Percentiles rank a stretch among this genome's conserved stretches.
Conservation (phyloP, 2,888 invertebrate species). For the Callyntrura sp. region DNA sequence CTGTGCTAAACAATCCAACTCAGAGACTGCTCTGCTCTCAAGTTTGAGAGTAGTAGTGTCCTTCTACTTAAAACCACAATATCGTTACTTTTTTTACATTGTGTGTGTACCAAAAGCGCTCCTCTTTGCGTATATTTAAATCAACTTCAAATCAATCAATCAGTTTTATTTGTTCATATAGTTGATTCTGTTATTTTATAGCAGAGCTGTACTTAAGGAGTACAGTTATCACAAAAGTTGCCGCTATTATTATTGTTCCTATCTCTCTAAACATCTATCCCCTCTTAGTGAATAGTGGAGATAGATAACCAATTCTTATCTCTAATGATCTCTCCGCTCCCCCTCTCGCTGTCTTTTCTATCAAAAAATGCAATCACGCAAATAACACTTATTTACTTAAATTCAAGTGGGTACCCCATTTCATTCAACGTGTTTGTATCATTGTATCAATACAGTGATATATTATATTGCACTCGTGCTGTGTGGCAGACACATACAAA, state of each 20-base stretch:
- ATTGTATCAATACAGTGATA: too few relatives aligned
- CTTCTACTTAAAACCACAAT: neutral
- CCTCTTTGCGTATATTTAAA: neutral
- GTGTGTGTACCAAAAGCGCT: neutral
- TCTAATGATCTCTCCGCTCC: neutral
- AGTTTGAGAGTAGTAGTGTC: neutral
- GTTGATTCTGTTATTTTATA: constrained; percentile 16
- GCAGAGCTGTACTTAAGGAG: constrained; percentile 18
- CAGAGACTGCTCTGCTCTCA: too few relatives aligned
- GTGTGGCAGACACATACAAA: constrained; percentile 28
- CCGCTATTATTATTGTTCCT: constrained; percentile 16
- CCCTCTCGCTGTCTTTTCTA: constrained; percentile 2
- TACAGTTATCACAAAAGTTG: constrained; percentile 46
- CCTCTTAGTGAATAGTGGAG: constrained; percentile 6
- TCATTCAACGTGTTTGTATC: too few relatives aligned
- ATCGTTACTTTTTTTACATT: neutral
- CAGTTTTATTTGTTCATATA: constrained; percentile 29
- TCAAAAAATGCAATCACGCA: constrained; percentile 44
- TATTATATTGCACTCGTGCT: neutral
- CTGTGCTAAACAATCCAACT: too few relatives aligned
- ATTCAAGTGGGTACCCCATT: constrained; percentile 7
- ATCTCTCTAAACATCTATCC: constrained; percentile 49
- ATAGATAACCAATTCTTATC: neutral
- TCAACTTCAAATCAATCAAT: constrained; percentile 54
- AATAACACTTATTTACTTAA: constrained; percentile 37